Percentiles rank a stretch among this genome's conserved stretches.
Evolutionary conservation across 1,140 invertebrate genomes (phyloP).

Genomic region (Idris sp.): DNA sequence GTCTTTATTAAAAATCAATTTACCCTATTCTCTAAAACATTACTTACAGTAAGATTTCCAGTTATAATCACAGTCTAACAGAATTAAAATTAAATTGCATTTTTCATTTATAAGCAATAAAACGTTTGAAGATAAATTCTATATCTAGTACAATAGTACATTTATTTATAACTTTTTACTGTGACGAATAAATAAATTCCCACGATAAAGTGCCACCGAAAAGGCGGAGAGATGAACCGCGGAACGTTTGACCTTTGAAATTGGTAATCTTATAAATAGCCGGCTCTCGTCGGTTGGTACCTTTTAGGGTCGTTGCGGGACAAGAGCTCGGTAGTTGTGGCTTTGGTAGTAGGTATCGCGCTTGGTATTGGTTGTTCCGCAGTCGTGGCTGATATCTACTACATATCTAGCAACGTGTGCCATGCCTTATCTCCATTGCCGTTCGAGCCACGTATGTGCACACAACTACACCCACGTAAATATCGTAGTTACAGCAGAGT

Average conservation of each 20-base stretch:
- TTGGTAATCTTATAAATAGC: constrained; percentile 59
- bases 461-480: background rate
- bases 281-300: constrained; percentile 37
- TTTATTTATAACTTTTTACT: too few relatives aligned
- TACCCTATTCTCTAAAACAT: too few relatives aligned
- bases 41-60: too few relatives aligned
- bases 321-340: constrained; percentile 55
- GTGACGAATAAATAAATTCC: background rate
- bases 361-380: constrained; percentile 59
- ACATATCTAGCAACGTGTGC: constrained; percentile 70
- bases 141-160: too few relatives aligned
- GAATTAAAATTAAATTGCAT: too few relatives aligned
- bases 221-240: constrained; percentile 19
- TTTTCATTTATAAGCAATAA: too few relatives aligned
- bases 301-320: constrained; percentile 51
- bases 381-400: constrained; percentile 65
- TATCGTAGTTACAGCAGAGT: constrained; percentile 6
- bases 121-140: too few relatives aligned
- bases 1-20: too few relatives aligned
- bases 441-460: constrained; percentile 56
- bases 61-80: too few relatives aligned
- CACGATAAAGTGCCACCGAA: constrained; percentile 4
- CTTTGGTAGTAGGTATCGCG: constrained; percentile 49
- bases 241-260: constrained; percentile 51
- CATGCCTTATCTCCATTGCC: constrained; percentile 67